Percentiles rank a stretch among this genome's conserved stretches.
Evolutionary conservation across 1,140 invertebrate genomes (phyloP).

Genomic region (Dryas iulia): DNA sequence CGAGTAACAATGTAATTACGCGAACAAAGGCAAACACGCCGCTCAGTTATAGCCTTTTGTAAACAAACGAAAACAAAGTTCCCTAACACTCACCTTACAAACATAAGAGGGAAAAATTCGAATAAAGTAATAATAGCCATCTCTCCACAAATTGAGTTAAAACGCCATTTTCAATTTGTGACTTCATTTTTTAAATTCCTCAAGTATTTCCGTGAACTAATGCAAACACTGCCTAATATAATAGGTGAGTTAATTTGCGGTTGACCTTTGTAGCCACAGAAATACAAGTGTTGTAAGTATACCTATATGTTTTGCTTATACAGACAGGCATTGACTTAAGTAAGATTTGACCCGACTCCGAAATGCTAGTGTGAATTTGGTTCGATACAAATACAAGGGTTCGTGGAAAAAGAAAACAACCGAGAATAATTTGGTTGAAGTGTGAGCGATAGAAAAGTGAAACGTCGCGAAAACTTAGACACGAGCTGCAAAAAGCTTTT

Average conservation of each 20-base stretch:
- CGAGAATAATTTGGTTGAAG: not conserved
- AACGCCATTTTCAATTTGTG: constrained; percentile 7
- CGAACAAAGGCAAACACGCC: constrained; percentile 44
- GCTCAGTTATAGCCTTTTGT: constrained; percentile 29
- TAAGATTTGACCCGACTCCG: not conserved
- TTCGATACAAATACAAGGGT: not conserved
- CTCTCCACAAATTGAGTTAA: constrained; percentile 1
- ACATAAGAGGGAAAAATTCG: constrained; percentile 11
- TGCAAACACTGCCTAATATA: not conserved
- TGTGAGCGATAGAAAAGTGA: constrained; percentile 4
- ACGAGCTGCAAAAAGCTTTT: constrained; percentile 28
- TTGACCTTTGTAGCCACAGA: constrained; percentile 3
- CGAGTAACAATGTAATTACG: constrained; percentile 37
- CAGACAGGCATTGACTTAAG: not conserved
- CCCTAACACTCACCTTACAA: constrained; percentile 24
- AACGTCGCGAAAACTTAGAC: constrained; percentile 23
- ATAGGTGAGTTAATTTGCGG: constrained; percentile 14
- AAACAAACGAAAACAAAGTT: constrained; percentile 27
- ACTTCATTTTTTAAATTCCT: constrained; percentile 6
- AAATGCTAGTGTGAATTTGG: not conserved
- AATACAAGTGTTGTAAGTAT: constrained; percentile 6
- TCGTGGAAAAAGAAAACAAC: not conserved
- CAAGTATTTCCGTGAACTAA: not conserved
- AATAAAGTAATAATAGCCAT: not conserved
- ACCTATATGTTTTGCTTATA: constrained; percentile 4